phyloP scores from a whole-genome alignment of 2,797 vertebrate species.

The Argyrosomus regius region DNA sequence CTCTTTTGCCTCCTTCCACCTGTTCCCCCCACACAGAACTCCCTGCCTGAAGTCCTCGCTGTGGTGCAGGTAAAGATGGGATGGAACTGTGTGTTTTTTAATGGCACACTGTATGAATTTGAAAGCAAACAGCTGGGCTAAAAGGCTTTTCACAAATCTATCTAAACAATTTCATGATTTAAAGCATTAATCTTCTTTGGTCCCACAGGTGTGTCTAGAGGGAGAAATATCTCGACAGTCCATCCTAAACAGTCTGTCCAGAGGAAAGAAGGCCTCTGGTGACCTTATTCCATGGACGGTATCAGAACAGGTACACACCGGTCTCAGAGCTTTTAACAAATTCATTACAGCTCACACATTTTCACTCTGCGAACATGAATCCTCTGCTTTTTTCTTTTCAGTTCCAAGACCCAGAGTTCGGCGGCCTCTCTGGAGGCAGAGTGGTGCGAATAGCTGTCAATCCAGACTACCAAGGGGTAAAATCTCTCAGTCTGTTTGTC shows the following conservation, averaged over 20 bases:
- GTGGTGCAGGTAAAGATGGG: conserved; percentile 92
- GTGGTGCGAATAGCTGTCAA: conserved; percentile 97
- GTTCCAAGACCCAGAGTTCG: conserved; percentile 98
- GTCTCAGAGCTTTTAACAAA: not conserved
- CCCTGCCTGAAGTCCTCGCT: conserved; percentile 95
- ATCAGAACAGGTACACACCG: conserved; percentile 92
- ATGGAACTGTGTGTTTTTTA: not conserved
- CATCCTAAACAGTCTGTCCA: conserved; percentile 95
- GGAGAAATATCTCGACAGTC: conserved; percentile 97
- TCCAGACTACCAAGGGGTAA: conserved; percentile 98
- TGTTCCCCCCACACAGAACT: conserved; percentile 95
- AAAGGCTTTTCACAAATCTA: not conserved
- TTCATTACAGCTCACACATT: not conserved
- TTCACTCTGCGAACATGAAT: not conserved
- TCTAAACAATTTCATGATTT: not conserved
- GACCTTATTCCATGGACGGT: conserved; percentile 98
- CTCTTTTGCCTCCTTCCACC: conserved; percentile 97
- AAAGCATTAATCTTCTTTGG: not conserved
- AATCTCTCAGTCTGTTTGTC: not conserved
- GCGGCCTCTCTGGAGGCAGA: conserved; percentile 92
- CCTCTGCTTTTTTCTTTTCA: conserved; percentile 60
- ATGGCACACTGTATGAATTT: not conserved
- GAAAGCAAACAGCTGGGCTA: not conserved
- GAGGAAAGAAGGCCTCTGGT: conserved; percentile 97
- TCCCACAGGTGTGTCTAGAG: conserved; percentile 92